Conservation (phyloP, 2,888 invertebrate genomes). For the Cryptocephalus moraei region DNA sequence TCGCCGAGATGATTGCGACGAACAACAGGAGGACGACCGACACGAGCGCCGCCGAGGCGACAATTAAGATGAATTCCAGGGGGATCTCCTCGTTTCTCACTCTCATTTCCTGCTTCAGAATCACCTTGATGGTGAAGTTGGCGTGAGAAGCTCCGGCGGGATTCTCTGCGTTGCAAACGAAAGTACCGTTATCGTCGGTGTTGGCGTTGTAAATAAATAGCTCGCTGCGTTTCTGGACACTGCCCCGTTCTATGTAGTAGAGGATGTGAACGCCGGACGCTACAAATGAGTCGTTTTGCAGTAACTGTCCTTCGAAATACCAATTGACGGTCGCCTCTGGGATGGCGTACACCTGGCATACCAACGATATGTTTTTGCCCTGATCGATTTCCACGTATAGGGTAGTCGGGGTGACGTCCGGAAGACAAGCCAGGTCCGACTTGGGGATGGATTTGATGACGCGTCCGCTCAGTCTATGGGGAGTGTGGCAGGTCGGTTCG, state of each 20-base stretch:
- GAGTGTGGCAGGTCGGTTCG: constrained; percentile 68
- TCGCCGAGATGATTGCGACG: constrained; percentile 54
- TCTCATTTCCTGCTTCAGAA: constrained; percentile 49
- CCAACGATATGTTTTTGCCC: constrained; percentile 69
- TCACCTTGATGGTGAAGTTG: constrained; percentile 71
- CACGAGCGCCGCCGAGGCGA: constrained; percentile 55
- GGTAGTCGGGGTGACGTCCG: constrained; percentile 63
- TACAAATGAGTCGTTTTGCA: constrained; percentile 62
- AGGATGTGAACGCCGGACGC: constrained; percentile 54
- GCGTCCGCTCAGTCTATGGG: constrained; percentile 55
- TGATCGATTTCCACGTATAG: constrained; percentile 66
- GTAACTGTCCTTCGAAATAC: constrained; percentile 69
- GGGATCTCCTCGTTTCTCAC: constrained; percentile 17
- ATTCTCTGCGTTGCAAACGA: constrained; percentile 77
- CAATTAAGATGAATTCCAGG: constrained; percentile 59
- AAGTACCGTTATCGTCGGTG: constrained; percentile 72
- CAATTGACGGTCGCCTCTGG: constrained; percentile 74
- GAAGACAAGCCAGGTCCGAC: constrained; percentile 68
- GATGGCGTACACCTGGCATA: constrained; percentile 65
- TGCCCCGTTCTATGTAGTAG: constrained; percentile 60
- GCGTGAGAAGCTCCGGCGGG: constrained; percentile 68
- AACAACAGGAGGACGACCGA: constrained; percentile 55
- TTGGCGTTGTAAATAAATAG: constrained; percentile 67
- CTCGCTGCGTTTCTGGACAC: constrained; percentile 63
- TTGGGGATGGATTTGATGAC: constrained; percentile 57